Base-by-base conservation (phyloP, 2,113 vertebrate species). In the Cricetomys ansorgei region DNA sequence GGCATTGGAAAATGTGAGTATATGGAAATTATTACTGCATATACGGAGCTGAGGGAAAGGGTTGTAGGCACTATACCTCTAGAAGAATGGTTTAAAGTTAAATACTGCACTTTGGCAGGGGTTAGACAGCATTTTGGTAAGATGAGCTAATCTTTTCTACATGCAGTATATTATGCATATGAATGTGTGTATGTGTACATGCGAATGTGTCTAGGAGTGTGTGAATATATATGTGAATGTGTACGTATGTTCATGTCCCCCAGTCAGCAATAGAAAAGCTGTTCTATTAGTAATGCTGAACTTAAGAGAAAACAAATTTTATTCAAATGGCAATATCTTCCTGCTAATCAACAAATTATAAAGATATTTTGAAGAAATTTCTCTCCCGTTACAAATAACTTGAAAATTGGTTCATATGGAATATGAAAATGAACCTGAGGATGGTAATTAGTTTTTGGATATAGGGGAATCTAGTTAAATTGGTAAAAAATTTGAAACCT, bases 1-100 rank as follows among this genome's bases (percentile, higher is more conserved):
- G 10, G 12, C 6, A 21, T 5, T 15, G 7, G 16, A 48, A 77
- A 88, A 3, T 67, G 9, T 23, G 53, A 87, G 13, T 37, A 16
- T 59, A 17, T 25, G 19, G 25, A 76, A 45, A 15, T 50, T 48
- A 29, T 25, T 27, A 62, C 31, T 40, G 7, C 37, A 27, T 31
- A 7, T 64, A 16, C 50, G 6, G 0, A 1, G 5, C 1, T 1
- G 57, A 1, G 8, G 34, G 59, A 8, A 73, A 48, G 1, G 10
- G 15, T 4, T 45, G 16, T 19, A 25, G 29, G 29, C 43, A 50
- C 12, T 69, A 29, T 88, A 89, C 90, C 59, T 92, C 40, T 10
- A 80, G 23, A 7, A 79, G 25, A 57, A 94, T 34, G 29, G 4
- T 7, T 81, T 94, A 27, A 92, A 80, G 27, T 85, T 62, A 88